Conservation (phyloP, 1,140 invertebrate species). For the Lordiphosa mommai region DNA sequence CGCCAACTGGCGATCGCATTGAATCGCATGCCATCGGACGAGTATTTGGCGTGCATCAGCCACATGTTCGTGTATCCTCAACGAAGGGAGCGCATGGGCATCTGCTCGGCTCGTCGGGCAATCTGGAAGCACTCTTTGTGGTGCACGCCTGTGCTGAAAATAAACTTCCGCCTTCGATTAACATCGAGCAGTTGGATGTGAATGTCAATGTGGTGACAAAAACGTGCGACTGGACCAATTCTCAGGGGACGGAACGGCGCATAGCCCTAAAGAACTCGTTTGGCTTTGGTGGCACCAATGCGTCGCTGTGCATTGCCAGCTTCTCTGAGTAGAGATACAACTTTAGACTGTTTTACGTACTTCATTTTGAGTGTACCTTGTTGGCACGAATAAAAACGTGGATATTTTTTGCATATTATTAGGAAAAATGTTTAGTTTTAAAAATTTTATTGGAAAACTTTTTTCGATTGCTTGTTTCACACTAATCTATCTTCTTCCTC, state of each 20-base stretch:
- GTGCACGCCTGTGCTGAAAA: conserved; percentile 88
- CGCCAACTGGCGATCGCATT: conserved; percentile 94
- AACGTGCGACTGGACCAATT: conserved; percentile 37
- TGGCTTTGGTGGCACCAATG: conserved; percentile 99
- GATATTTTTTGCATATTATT: conserved; percentile 46
- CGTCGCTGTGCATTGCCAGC: conserved; percentile 87
- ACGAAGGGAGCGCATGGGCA: conserved; percentile 98
- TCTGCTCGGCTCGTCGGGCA: conserved; percentile 96
- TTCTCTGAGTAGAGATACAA: conserved; percentile 12
- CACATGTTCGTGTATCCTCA: conserved; percentile 88
- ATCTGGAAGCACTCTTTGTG: conserved; percentile 94
- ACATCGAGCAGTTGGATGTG: conserved; percentile 88
- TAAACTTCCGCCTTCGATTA: conserved; percentile 93
- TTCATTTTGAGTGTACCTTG: conserved; percentile 21
- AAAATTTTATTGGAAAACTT: conserved; percentile 79
- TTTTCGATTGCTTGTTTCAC: conserved; percentile 51
- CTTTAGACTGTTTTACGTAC: conserved; percentile 1
- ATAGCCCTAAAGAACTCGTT: conserved; percentile 98
- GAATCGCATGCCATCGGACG: conserved; percentile 92
- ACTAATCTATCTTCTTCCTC: conserved; percentile 14
- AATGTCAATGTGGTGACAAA: conserved; percentile 73
- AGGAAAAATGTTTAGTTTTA: conserved; percentile 76
- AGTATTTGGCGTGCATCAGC: conserved; percentile 83
- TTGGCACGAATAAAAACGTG: conserved; percentile 45
- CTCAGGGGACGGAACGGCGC: conserved; percentile 73